These are phyloP conservation scores for Hydrotaea cyrtoneurina DNA, from an alignment of 2,888 invertebrate genomes.

Conservation along the genomic window DNA sequence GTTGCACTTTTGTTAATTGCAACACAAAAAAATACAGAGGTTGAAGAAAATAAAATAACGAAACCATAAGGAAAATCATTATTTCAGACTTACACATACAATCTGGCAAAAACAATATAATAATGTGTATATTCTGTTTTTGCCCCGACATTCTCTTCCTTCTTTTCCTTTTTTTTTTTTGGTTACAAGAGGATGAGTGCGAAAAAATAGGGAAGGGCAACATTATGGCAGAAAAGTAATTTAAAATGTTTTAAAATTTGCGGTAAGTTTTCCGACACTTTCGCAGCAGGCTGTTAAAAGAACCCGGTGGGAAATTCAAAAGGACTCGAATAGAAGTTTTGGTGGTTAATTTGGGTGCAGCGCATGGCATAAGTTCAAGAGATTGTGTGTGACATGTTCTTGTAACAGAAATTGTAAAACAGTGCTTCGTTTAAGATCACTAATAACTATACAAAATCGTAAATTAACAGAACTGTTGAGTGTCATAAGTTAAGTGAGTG, in stretches of 20 bases:
- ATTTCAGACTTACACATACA: slow-evolving; percentile 13
- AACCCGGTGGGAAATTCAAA: not conserved
- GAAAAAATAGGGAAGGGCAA: not conserved
- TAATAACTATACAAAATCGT: too few species aligned
- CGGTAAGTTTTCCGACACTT: not conserved
- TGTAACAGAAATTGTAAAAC: too few species aligned
- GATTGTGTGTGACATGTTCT: too few species aligned
- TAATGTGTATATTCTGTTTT: slow-evolving; percentile 6
- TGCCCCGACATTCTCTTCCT: not conserved
- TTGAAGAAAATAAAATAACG: slow-evolving; percentile 13
- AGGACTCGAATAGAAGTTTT: too few species aligned
- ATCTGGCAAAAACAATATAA: not conserved
- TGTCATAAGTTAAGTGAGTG: too few species aligned
- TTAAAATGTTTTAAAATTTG: slow-evolving; percentile 16
- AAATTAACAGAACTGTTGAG: too few species aligned
- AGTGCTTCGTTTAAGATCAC: too few species aligned
- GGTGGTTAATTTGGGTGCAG: too few species aligned
- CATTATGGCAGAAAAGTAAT: slow-evolving; percentile 1
- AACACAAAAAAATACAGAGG: slow-evolving; percentile 21
- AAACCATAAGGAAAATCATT: slow-evolving; percentile 25
- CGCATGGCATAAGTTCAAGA: too few species aligned
- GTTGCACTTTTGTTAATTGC: slow-evolving; percentile 54
- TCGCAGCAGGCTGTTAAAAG: not conserved
- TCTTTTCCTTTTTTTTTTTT: not conserved
- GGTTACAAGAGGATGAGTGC: not conserved